Base-by-base conservation (phyloP, 2,888 invertebrate genomes). In the Fissipunctia ypsillon region DNA sequence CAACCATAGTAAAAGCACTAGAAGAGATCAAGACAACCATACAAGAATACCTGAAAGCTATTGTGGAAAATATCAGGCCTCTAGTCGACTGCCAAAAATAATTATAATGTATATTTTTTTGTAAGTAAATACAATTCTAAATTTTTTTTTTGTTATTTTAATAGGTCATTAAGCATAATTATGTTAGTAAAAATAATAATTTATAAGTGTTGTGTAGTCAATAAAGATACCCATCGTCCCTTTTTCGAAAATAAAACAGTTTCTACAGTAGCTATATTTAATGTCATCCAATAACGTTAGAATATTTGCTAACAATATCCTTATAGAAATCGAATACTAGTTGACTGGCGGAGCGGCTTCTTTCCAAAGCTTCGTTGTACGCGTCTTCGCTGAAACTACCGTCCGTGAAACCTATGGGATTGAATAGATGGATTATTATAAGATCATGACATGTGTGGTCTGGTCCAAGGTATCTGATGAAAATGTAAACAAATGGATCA, bases 291-390 rank as follows among this genome's bases (percentile, higher is more conserved):
- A 96, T 92, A 67, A 94, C 92, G 28, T 90, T 89, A 4, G 96
- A 96, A 92, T 97, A 97, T 88, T 97, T 97, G 78, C 91, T 95
- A 57, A 97, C 97, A 75, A 97, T 94, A 70, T 97, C 96, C 86
- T 97, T 96, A 91, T 98, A 98, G 96, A 98, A 98, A 50, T 96
- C 94, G 92, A 98, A 98, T 50, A 98, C 95, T 66, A 97, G 93
- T 75, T 96, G 96, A 92, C 97, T 97, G 64, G 97, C 97, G 54
- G 97, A 94, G 76, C 97, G 97, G 88, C 98, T 97, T 78, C 97
- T 95, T 71, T 96, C 95, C 82, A 98, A 88, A 1, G 97, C 97
- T 84, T 97, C 97, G 80, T 97, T 96, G 89, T 98, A 98, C 67
- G 98, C 97, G 6, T 95, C 96, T 81, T 97, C 96, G 73, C 97